A percentile compares a stretch with the other conserved stretches of the same genome.
Conservation (phyloP, 2,888 invertebrate species). For the Dynastes hyllus region DNA sequence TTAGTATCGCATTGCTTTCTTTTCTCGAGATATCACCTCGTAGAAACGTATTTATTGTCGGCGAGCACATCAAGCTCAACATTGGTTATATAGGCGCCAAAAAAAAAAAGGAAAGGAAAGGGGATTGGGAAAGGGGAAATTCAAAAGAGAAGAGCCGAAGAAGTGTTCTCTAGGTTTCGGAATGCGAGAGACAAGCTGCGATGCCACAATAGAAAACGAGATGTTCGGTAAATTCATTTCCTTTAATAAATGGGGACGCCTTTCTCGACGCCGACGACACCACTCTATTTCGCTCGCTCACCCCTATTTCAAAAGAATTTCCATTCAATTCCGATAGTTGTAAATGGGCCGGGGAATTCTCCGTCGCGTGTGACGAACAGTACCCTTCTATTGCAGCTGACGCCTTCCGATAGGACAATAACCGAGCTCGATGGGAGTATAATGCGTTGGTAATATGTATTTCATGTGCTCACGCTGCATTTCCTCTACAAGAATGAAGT, state of each 20-base stretch:
- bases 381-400: not conserved
- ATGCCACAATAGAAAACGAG: slow-evolving; percentile 21
- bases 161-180: not conserved
- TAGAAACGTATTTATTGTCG: not conserved
- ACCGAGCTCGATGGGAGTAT: no score
- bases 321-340: slow-evolving; percentile 34
- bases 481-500: no score
- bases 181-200: slow-evolving; percentile 2
- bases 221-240: slow-evolving; percentile 42
- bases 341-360: slow-evolving; percentile 24
- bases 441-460: no score
- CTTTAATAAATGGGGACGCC: slow-evolving; percentile 39
- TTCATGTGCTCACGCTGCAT: no score
- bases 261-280: slow-evolving; percentile 21
- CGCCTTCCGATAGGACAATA: no score
- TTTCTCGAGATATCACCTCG: not conserved
- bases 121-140: no score
- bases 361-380: slow-evolving; percentile 10
- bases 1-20: not conserved
- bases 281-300: slow-evolving; percentile 28
- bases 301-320: slow-evolving; percentile 29
- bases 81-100: no score
- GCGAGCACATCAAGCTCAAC: not conserved
- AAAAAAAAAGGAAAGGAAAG: no score
- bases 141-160: not conserved